Conservation (phyloP, 2,113 vertebrate species). For the Embiotoca jacksoni region DNA sequence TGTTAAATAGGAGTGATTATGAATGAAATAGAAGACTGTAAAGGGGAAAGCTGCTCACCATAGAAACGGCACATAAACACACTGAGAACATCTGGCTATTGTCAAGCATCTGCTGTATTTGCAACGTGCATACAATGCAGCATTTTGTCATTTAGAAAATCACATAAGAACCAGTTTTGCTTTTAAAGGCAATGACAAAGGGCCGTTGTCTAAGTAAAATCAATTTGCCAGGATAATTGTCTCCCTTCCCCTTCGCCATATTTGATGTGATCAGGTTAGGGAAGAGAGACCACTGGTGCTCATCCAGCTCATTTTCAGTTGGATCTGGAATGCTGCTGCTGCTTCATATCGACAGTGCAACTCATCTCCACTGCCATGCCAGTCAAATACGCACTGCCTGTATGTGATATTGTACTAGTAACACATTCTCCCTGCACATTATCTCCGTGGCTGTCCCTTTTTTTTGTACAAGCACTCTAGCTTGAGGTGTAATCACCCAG, state of each 20-base stretch:
- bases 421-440: constrained; percentile 12
- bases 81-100: constrained; percentile 35
- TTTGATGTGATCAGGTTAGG: constrained; percentile 55
- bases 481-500: constrained; percentile 53
- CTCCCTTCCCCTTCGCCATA: constrained; percentile 22
- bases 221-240: constrained; percentile 57
- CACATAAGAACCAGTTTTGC: constrained; percentile 31
- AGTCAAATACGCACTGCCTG: constrained; percentile 54
- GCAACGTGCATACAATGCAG: constrained; percentile 30
- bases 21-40: constrained; percentile 72
- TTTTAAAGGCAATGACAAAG: constrained; percentile 52
- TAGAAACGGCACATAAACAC: constrained; percentile 15
- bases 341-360: constrained; percentile 64
- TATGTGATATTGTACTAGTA: constrained; percentile 25
- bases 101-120: constrained; percentile 49
- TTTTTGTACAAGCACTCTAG: constrained; percentile 23
- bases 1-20: constrained; percentile 74
- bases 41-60: constrained; percentile 11
- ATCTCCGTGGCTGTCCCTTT: constrained; percentile 3
- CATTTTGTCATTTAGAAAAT: constrained; percentile 40
- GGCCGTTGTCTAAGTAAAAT: constrained; percentile 45
- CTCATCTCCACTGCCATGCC: constrained; percentile 62
- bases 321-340: constrained; percentile 57
- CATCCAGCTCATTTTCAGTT: constrained; percentile 48
- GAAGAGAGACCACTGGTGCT: constrained; percentile 61